Evolutionary conservation across 2,888 invertebrate species (phyloP), one percentile per base, ranked within the genome.

Genomic region (Chaetoderma sp.): DNA sequence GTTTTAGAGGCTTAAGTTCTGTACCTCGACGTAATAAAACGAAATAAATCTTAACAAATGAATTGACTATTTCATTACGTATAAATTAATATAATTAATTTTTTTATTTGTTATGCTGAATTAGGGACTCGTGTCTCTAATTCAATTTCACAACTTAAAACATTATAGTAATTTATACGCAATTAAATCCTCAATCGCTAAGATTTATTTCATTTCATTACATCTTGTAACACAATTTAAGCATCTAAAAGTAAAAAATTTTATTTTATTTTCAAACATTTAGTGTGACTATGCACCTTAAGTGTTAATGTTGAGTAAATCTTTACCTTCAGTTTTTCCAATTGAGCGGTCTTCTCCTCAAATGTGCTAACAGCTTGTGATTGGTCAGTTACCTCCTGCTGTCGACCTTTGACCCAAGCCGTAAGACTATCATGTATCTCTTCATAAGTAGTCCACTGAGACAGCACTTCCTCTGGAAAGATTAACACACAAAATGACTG

Each of bases 311-410:
- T n/a, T n/a, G n/a, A n/a, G 8, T 47, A 8, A 47, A 10, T 18
- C 49, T 65, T 55, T 65, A 84, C 86, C 73, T 91, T 91, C 0
- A 96, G 88, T 84, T 93, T 94, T 60, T 92, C 90, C 59, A 95
- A 88, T 86, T 95, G 93, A 8, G 89, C 89, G 70, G 91, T 89
- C 86, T 97, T 97, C 1, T 94, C 91, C 74, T 93, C 93, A 33
- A 94, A 90, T 3, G 92, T 93, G 79, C 92, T 94, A 85, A 94
- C 94, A 1, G 96, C 89, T 21, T 83, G 82, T 73, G 94, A 93
- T 86, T 95, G 95, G 83, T 95, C 95, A 86, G 95, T 93, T 0
- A 96, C 90, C 82, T 93, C 91, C 55, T 90, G 90, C 87, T 97
- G 96, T 81, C 93, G 93, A 57, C 91, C 90, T 82, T 93, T 94